Conservation (phyloP, 1,140 invertebrate species). For the Drosophila takahashii region DNA sequence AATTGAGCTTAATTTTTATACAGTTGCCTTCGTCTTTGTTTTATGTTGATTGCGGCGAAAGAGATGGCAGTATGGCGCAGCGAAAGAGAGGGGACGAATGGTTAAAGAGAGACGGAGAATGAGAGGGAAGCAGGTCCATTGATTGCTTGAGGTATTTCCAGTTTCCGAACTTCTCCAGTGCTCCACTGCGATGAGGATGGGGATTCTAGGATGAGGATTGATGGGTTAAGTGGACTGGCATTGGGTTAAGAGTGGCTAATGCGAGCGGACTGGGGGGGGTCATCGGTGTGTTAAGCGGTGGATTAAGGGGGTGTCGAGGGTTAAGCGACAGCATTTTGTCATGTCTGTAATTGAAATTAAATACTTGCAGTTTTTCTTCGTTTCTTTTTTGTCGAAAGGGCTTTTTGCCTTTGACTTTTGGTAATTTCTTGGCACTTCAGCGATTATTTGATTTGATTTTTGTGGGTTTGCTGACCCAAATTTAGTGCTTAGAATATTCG, state of each 20-base stretch:
- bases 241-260: neutral
- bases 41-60: slow-evolving; percentile 73
- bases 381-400: neutral
- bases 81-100: slow-evolving; percentile 2
- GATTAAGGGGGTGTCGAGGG: slow-evolving; percentile 10
- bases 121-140: slow-evolving; percentile 5
- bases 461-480: slow-evolving; percentile 4
- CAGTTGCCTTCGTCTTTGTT: slow-evolving; percentile 72
- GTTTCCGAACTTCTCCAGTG: slow-evolving; percentile 18
- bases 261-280: neutral
- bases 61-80: neutral
- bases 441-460: slow-evolving; percentile 9
- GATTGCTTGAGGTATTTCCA: slow-evolving; percentile 45
- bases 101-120: neutral
- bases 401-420: slow-evolving; percentile 2
- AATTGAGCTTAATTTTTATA: slow-evolving; percentile 83
- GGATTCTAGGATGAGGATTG: slow-evolving; percentile 20
- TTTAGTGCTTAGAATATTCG: neutral
- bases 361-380: slow-evolving; percentile 54
- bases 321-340: slow-evolving; percentile 30
- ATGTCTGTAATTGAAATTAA: slow-evolving; percentile 72
- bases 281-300: neutral
- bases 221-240: slow-evolving; percentile 10
- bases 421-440: slow-evolving; percentile 3
- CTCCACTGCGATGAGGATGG: slow-evolving; percentile 9